Evolutionary conservation across 2,888 invertebrate genomes (phyloP).

Genomic region (Trissoscelio sp.): DNA sequence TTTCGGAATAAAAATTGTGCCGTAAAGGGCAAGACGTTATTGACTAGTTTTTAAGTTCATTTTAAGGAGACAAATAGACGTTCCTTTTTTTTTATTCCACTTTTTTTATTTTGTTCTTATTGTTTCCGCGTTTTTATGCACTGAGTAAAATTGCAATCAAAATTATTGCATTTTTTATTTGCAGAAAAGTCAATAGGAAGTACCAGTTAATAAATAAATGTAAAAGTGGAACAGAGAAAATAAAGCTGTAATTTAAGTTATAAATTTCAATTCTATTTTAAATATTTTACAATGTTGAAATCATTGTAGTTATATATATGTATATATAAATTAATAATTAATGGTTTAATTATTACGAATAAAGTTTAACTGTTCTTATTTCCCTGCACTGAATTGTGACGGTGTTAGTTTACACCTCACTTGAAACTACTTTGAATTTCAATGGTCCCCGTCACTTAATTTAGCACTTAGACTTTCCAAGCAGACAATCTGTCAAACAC

Average conservation of each 20-base stretch:
- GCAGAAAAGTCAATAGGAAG: no score
- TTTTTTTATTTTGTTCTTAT: neutral
- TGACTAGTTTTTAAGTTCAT: slow-evolving; percentile 25
- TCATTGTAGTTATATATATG: no score
- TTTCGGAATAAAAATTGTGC: slow-evolving; percentile 33
- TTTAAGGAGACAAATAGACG: slow-evolving; percentile 5
- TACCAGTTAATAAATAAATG: no score
- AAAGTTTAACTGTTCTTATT: slow-evolving; percentile 4
- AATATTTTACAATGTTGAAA: no score
- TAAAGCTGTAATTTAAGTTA: no score
- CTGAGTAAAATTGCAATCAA: no score
- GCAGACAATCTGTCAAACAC: slow-evolving; percentile 47
- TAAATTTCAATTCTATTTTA: no score
- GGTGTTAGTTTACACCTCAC: slow-evolving; percentile 13
- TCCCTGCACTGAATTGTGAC: neutral
- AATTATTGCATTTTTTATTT: no score
- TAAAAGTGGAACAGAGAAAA: no score
- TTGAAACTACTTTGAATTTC: slow-evolving; percentile 43
- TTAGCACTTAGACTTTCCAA: slow-evolving; percentile 49
- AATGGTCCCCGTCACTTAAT: slow-evolving; percentile 39
- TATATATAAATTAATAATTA: no score
- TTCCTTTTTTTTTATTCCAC: neutral
- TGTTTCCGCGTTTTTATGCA: no score
- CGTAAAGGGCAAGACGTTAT: slow-evolving; percentile 24
- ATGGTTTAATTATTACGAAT: neutral